Evolutionary conservation across 2,888 invertebrate genomes (phyloP).

Genomic region (Palloptera scutellata): DNA sequence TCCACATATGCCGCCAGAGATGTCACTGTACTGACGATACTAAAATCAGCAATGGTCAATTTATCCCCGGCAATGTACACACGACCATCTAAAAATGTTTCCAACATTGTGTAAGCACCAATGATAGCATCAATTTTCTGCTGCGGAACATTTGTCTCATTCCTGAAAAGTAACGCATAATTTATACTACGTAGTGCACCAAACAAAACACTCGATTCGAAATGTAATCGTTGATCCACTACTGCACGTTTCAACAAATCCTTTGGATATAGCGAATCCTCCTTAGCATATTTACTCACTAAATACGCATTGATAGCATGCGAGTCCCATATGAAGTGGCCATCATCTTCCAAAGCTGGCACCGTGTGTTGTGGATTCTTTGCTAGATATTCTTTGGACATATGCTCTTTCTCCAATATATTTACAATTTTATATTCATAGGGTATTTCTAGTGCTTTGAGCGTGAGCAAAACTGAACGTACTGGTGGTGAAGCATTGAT

Average conservation of each 20-base stretch:
- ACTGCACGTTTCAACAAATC: constrained; percentile 51
- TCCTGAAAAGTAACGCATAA: constrained; percentile 45
- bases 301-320: constrained; percentile 57
- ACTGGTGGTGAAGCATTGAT: constrained; percentile 49
- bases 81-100: constrained; percentile 41
- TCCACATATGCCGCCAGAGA: constrained; percentile 38
- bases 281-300: constrained; percentile 49
- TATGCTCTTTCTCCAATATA: constrained; percentile 46
- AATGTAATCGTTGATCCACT: constrained; percentile 61
- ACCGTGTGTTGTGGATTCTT: constrained; percentile 59
- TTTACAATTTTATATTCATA: constrained; percentile 53
- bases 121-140: constrained; percentile 40
- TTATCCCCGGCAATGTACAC: constrained; percentile 47
- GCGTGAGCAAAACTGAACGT: constrained; percentile 49
- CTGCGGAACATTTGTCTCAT: constrained; percentile 42
- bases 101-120: constrained; percentile 42
- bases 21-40: constrained; percentile 40
- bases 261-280: constrained; percentile 53
- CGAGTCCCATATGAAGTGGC: constrained; percentile 52
- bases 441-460: constrained; percentile 49
- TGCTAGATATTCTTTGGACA: constrained; percentile 44
- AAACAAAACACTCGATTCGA: constrained; percentile 56
- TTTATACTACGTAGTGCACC: constrained; percentile 50
- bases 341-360: constrained; percentile 54
- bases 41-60: constrained; percentile 53